Evolutionary conservation across 2,113 vertebrate genomes (phyloP), one percentile per base, ranked within the genome.

Genomic region (Apodemus sylvaticus): DNA sequence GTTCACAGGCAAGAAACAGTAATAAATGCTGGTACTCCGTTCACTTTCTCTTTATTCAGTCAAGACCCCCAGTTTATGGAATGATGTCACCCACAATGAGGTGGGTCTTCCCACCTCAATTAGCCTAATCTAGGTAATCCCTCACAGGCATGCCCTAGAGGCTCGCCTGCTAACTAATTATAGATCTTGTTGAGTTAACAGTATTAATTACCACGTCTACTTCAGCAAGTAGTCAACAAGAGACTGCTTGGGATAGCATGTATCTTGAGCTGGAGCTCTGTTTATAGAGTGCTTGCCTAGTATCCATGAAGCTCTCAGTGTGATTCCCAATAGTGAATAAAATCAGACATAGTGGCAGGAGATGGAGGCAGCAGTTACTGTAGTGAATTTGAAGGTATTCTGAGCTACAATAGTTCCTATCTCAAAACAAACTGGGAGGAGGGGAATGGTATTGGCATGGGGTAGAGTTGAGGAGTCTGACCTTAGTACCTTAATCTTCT

Each of bases 171-270:
- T 64, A 86, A 22, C 42, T 86, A 86, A 86, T 68, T 48, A 66
- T 68, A 34, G 29, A 86, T 48, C 83, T 36, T 66, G 62, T 51
- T 9, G 45, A 66, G 82, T 34, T 86, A 64, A 66, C 60, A 86
- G 83, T 86, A 86, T 86, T 86, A 86, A 86, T 86, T 64, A 66
- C 83, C 83, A 86, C 83, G 24, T 91, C 86, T 73, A 5, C 53
- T 88, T 55, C 91, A 92, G 68, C 93, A 82, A 53, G 66, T 5
- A 74, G 62, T 89, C 55, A 81, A 53, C 62, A 77, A 83, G n/a
- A 64, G 9, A 60, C 1, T 17, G 45, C 31, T 58, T 85, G 29
- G 10, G 70, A 51, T 34, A 88, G 45, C 53, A 74, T 53, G 34
- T 68, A 66, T 34, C 66, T 68, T 13, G 31, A 20, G 45, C 34